Evolutionary conservation across 2,113 vertebrate species (phyloP).

Genomic region (Nestor notabilis): DNA sequence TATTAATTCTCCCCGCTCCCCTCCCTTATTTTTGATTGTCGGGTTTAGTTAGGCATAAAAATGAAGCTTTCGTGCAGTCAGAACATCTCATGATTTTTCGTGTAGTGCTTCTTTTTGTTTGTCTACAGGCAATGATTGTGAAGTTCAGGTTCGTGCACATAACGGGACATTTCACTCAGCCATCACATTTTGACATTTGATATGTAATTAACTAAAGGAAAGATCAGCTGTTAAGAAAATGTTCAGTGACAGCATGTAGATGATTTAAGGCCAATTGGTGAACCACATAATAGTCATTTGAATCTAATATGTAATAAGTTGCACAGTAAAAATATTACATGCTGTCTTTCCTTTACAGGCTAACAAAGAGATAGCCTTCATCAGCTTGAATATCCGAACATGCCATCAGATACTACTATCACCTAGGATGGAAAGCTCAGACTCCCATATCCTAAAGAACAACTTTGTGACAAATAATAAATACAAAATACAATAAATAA

Average conservation of each 20-base stretch:
- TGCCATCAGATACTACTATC: not conserved
- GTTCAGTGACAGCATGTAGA: conserved; percentile 7
- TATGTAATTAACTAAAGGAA: conserved; percentile 39
- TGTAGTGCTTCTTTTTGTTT: conserved; percentile 7
- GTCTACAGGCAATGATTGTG: not conserved
- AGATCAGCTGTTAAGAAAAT: conserved; percentile 49
- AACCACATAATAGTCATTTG: conserved; percentile 2
- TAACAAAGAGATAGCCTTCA: conserved; percentile 3
- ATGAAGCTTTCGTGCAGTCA: conserved; percentile 33
- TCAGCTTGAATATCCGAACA: not conserved
- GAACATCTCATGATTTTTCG: conserved; percentile 19
- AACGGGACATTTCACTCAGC: conserved; percentile 19
- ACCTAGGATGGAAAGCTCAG: not conserved
- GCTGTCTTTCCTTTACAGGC: not conserved
- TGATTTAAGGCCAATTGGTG: conserved; percentile 29
- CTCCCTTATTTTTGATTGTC: conserved; percentile 17
- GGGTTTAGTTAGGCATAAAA: conserved; percentile 37
- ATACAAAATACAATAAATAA: not conserved
- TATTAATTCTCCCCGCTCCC: not conserved
- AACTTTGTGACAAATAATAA: not conserved
- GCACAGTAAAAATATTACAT: not conserved
- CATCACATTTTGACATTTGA: conserved; percentile 34
- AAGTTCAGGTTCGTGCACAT: not conserved
- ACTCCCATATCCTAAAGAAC: not conserved
- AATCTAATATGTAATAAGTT: conserved; percentile 20